phyloP scores from a whole-genome alignment of 2,113 vertebrate genomes.

The Tricholaema leucomelas region DNA sequence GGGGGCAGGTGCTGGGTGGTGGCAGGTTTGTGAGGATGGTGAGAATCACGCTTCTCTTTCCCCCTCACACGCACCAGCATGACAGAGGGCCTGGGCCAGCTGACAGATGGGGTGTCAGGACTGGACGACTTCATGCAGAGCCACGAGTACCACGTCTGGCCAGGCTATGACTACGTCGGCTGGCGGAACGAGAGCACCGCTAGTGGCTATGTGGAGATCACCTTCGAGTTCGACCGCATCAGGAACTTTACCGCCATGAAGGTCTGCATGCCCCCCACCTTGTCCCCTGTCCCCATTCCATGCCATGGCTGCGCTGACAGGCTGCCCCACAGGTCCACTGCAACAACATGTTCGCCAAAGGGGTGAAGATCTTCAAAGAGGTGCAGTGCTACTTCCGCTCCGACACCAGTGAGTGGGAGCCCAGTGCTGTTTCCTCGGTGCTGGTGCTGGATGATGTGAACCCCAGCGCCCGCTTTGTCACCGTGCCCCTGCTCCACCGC shows the following conservation, averaged over 20 bases:
- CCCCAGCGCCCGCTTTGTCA: constrained; percentile 90
- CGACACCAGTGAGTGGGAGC: constrained; percentile 86
- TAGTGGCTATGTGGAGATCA: constrained; percentile 88
- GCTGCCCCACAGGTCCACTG: constrained; percentile 87
- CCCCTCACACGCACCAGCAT: constrained; percentile 69
- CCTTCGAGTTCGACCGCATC: constrained; percentile 92
- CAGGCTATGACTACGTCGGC: constrained; percentile 94
- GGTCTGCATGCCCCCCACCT: constrained; percentile 57
- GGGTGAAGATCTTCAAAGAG: constrained; percentile 92
- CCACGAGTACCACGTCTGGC: constrained; percentile 89
- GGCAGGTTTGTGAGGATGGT: neutral
- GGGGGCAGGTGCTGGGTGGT: neutral
- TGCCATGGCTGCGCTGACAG: neutral
- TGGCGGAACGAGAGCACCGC: constrained; percentile 90
- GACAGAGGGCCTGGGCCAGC: constrained; percentile 91
- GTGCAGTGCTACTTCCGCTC: constrained; percentile 91
- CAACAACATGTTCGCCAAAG: constrained; percentile 93
- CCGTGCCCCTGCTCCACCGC: constrained; percentile 87
- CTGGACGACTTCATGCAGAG: constrained; percentile 94
- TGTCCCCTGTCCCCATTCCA: accelerated
- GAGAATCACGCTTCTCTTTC: neutral
- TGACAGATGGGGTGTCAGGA: constrained; percentile 92
- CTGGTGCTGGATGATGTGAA: constrained; percentile 83
- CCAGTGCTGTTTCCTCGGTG: constrained; percentile 79
- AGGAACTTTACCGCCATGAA: constrained; percentile 97